phyloP scores from a whole-genome alignment of 1,140 invertebrate genomes.

The Maniola jurtina region DNA sequence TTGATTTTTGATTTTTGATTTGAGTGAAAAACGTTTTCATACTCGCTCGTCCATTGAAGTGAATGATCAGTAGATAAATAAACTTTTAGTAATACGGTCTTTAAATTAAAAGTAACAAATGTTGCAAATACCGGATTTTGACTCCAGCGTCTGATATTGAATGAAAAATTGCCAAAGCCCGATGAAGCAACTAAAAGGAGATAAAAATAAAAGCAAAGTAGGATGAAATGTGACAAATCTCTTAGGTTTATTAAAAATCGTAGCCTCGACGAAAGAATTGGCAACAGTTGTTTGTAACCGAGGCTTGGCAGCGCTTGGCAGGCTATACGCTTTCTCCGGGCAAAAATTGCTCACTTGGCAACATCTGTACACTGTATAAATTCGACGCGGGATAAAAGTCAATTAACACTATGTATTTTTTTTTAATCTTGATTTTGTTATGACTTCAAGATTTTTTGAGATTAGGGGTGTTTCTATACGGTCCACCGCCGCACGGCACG shows the following conservation, averaged over 20 bases:
- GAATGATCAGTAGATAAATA: too few species aligned
- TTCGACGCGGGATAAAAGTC: constrained; percentile 3
- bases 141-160: constrained; percentile 3
- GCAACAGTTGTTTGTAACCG: constrained; percentile 14
- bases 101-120: too few species aligned
- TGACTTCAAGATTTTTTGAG: neutral
- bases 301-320: constrained; percentile 13
- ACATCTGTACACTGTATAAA: constrained; percentile 9
- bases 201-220: constrained; percentile 4
- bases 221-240: constrained; percentile 9
- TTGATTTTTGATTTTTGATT: too few species aligned
- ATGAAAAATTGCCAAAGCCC: constrained; percentile 4
- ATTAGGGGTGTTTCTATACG: too few species aligned
- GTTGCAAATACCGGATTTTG: too few species aligned
- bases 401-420: constrained; percentile 10
- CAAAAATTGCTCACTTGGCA: constrained; percentile 12
- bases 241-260: constrained; percentile 13
- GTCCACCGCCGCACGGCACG: too few species aligned
- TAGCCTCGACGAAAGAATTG: constrained; percentile 14
- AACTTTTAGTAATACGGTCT: too few species aligned
- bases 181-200: neutral
- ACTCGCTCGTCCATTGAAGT: too few species aligned
- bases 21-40: too few species aligned
- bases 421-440: neutral
- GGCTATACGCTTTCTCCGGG: neutral